phyloP scores from a whole-genome alignment of 2,113 vertebrate species.

The Kryptolebias marmoratus region DNA sequence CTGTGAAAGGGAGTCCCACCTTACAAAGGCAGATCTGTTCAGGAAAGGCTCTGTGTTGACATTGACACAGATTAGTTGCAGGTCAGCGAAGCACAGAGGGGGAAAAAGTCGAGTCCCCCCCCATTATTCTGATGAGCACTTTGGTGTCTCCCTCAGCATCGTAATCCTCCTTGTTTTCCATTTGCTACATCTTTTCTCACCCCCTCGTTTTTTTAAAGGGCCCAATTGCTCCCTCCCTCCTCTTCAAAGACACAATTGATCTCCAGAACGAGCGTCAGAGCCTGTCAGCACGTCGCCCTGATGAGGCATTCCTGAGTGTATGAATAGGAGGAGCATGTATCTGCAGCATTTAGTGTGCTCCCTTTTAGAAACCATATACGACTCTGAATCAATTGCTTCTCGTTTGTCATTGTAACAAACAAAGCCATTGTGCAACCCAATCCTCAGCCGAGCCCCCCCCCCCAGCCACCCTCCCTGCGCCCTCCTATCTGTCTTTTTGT shows the following conservation, averaged over 20 bases:
- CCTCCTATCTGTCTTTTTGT: slow-evolving; percentile 29
- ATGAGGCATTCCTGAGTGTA: slow-evolving; percentile 63
- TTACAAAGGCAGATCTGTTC: slow-evolving; percentile 55
- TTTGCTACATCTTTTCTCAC: slow-evolving; percentile 21
- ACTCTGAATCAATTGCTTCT: slow-evolving; percentile 61
- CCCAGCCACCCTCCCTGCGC: neutral
- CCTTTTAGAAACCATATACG: slow-evolving; percentile 67
- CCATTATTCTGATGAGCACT: neutral
- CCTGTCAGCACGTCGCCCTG: slow-evolving; percentile 56
- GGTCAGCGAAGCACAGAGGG: slow-evolving; percentile 48
- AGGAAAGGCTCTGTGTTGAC: slow-evolving; percentile 71
- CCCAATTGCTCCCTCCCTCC: slow-evolving; percentile 9
- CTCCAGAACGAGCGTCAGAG: slow-evolving; percentile 34
- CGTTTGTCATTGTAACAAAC: slow-evolving; percentile 70
- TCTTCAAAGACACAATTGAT: slow-evolving; percentile 66
- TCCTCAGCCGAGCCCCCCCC: slow-evolving; percentile 24
- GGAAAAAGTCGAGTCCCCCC: neutral
- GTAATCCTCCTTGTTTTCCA: slow-evolving; percentile 10
- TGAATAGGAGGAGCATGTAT: slow-evolving; percentile 65
- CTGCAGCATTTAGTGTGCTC: slow-evolving; percentile 72
- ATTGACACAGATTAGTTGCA: slow-evolving; percentile 75
- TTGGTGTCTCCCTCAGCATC: slow-evolving; percentile 10
- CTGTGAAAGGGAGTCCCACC: slow-evolving; percentile 24
- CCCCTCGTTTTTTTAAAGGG: slow-evolving; percentile 15
- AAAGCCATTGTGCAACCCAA: slow-evolving; percentile 75